phyloP scores from a whole-genome alignment of 1,140 invertebrate species.

The Dendroctonus valens region DNA sequence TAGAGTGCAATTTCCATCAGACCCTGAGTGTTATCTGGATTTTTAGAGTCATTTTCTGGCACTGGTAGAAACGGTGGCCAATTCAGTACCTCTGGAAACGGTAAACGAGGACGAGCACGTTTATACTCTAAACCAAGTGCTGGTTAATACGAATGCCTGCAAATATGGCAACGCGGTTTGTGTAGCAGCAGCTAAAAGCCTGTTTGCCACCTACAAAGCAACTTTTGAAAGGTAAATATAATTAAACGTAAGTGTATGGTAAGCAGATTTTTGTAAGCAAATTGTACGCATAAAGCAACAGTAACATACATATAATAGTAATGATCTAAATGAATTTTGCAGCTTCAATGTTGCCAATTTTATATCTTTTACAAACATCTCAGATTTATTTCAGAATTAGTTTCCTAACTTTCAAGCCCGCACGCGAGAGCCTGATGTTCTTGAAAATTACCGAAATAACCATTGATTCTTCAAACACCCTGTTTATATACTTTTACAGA shows the following conservation, averaged over 20 bases:
- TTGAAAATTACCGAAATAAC: too few species aligned
- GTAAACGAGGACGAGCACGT: conserved; percentile 40
- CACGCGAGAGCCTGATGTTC: too few species aligned
- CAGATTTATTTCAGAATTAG: too few species aligned
- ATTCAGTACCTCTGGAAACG: conserved; percentile 26
- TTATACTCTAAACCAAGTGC: conserved; percentile 49
- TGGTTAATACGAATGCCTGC: conserved; percentile 56
- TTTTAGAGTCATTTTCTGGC: conserved; percentile 20
- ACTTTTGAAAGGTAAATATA: conserved; percentile 16
- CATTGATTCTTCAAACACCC: neutral
- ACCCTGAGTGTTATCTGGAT: neutral
- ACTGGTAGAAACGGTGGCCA: conserved; percentile 16
- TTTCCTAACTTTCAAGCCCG: too few species aligned
- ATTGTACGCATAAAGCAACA: too few species aligned
- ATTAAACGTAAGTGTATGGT: too few species aligned
- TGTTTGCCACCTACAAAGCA: conserved; percentile 39
- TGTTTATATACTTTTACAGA: neutral
- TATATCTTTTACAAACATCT: too few species aligned
- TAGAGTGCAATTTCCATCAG: neutral
- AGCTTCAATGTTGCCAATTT: neutral
- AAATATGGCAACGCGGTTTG: conserved; percentile 54
- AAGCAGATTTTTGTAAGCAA: too few species aligned
- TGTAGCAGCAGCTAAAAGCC: conserved; percentile 42
- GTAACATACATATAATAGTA: too few species aligned
- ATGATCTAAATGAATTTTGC: neutral